Evolutionary conservation across 2,888 invertebrate genomes (phyloP).

Genomic region (Bugula neritina): DNA sequence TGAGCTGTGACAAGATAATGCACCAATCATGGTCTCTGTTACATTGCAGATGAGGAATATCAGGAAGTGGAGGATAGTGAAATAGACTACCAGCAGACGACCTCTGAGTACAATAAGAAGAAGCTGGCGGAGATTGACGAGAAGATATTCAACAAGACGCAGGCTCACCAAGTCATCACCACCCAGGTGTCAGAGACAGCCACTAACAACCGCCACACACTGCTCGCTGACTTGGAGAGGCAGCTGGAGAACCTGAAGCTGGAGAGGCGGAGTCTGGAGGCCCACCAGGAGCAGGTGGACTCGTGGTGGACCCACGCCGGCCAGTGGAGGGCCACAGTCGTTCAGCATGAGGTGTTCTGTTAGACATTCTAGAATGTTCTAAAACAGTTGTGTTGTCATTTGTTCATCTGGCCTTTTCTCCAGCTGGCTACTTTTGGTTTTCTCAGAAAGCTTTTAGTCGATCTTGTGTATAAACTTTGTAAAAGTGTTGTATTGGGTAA

Average conservation of each 20-base stretch:
- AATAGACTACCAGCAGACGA: conserved; percentile 8
- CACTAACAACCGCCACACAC: conserved; percentile 31
- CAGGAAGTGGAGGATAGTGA: conserved; percentile 12
- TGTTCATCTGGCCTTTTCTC: too few relatives aligned
- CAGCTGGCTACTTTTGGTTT: too few relatives aligned
- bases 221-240: conserved; percentile 65
- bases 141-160: conserved; percentile 74
- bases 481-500: too few relatives aligned
- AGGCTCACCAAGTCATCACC: conserved; percentile 71
- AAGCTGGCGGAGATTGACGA: conserved; percentile 79
- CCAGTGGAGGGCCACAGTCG: conserved; percentile 74
- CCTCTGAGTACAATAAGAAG: conserved; percentile 59
- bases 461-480: too few relatives aligned
- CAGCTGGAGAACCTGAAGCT: conserved; percentile 77
- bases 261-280: conserved; percentile 73
- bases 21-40: not conserved
- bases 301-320: conserved; percentile 85
- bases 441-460: too few relatives aligned
- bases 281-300: conserved; percentile 77
- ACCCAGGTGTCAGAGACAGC: not conserved
- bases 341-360: conserved; percentile 45
- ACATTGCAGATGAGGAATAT: not conserved
- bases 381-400: too few relatives aligned
- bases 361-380: too few relatives aligned
- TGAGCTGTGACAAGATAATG: not conserved